Conservation (phyloP, 1,140 invertebrate genomes). For the Megalonaias nervosa region DNA sequence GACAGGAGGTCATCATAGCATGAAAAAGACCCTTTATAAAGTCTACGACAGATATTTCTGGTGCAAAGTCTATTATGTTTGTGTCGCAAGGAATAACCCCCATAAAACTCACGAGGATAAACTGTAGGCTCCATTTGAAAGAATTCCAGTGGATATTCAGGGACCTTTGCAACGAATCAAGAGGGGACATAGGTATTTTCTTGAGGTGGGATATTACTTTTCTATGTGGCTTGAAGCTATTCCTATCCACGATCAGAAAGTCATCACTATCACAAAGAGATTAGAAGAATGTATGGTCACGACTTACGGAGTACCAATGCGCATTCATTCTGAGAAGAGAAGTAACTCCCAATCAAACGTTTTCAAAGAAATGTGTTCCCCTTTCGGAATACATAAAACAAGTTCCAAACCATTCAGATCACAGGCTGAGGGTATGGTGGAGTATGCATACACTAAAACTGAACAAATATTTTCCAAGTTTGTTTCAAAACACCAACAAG, state of each 20-base stretch:
- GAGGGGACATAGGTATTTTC: slow-evolving; percentile 47
- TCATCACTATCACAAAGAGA: slow-evolving; percentile 41
- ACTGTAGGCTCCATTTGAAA: background rate
- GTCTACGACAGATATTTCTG: background rate
- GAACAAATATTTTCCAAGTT: slow-evolving; percentile 2
- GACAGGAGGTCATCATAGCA: background rate
- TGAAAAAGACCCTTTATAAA: background rate
- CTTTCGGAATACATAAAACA: background rate
- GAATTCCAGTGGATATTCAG: slow-evolving; percentile 8
- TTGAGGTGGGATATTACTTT: slow-evolving; percentile 53
- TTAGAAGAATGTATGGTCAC: slow-evolving; percentile 47
- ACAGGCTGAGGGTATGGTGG: slow-evolving; percentile 1
- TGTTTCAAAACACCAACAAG: background rate
- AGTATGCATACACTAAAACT: background rate
- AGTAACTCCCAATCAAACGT: too few species aligned
- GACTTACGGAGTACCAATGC: slow-evolving; percentile 24
- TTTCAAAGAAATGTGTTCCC: too few species aligned
- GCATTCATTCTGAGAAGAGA: too few species aligned
- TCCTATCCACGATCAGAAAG: slow-evolving; percentile 34
- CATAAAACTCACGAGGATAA: background rate
- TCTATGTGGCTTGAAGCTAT: slow-evolving; percentile 47
- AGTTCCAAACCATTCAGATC: slow-evolving; percentile 2
- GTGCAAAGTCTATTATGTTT: slow-evolving; percentile 1
- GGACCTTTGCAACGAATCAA: slow-evolving; percentile 1
- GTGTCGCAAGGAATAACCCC: background rate